phyloP scores from a whole-genome alignment of 2,888 invertebrate species.

The Morpho helenor region DNA sequence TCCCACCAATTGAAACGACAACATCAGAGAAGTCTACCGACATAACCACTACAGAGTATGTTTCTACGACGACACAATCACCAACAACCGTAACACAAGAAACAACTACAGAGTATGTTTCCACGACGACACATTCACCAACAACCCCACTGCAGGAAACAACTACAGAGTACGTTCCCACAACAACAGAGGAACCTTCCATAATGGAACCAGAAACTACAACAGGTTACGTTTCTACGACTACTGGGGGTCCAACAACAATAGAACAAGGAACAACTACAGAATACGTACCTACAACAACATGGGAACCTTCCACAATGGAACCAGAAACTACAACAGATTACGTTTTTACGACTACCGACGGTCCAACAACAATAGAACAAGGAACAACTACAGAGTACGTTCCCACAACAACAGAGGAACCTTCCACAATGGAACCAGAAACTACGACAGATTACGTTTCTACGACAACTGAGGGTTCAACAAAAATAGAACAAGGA shows the following conservation, averaged over 20 bases:
- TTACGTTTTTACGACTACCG: too few species aligned
- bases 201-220: background rate
- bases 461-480: background rate
- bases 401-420: too few species aligned
- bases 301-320: background rate
- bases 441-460: background rate
- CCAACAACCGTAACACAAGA: background rate
- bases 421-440: background rate
- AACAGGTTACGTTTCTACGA: background rate
- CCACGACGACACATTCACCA: background rate
- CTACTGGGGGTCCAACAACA: background rate
- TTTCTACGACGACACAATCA: background rate
- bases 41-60: background rate
- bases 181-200: too few species aligned
- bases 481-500: too few species aligned
- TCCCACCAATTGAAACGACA: background rate
- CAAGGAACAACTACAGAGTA: background rate
- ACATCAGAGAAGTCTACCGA: too few species aligned
- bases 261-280: too few species aligned
- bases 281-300: background rate
- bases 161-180: background rate
- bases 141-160: background rate
- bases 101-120: background rate
- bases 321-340: background rate
- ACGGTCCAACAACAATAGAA: background rate